Evolutionary conservation across 2,888 invertebrate species (phyloP).

Genomic region (Augiades crinisus): DNA sequence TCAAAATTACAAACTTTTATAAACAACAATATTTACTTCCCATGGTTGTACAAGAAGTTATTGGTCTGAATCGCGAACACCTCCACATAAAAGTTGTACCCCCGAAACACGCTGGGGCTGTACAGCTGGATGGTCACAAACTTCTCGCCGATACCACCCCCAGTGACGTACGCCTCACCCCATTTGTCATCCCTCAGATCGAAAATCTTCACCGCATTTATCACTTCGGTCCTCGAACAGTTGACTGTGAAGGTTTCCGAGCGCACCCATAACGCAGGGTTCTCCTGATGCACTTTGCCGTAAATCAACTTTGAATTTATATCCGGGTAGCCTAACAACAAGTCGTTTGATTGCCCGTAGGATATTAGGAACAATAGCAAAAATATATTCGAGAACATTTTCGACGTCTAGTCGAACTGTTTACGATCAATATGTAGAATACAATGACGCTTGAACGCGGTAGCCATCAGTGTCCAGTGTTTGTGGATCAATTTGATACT

Average conservation of each 20-base stretch:
- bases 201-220: conserved; percentile 56
- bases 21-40: conserved; percentile 34
- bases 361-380: background rate
- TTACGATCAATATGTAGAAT: background rate
- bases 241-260: conserved; percentile 55
- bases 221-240: conserved; percentile 53
- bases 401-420: conserved; percentile 3
- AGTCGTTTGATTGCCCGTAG: conserved; percentile 32
- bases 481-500: background rate
- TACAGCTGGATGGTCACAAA: conserved; percentile 57
- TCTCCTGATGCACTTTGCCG: conserved; percentile 60
- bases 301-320: conserved; percentile 56
- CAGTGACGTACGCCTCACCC: conserved; percentile 55
- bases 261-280: conserved; percentile 60
- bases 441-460: background rate
- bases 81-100: conserved; percentile 63
- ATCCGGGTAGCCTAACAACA: conserved; percentile 54
- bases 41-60: conserved; percentile 47
- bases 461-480: background rate
- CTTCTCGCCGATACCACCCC: conserved; percentile 59
- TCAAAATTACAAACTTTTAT: too few species aligned
- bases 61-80: conserved; percentile 55
- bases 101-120: conserved; percentile 57
- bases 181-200: conserved; percentile 58
- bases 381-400: background rate